Base-by-base conservation (phyloP, 2,113 vertebrate species). In the Neopipo cinnamomea region DNA sequence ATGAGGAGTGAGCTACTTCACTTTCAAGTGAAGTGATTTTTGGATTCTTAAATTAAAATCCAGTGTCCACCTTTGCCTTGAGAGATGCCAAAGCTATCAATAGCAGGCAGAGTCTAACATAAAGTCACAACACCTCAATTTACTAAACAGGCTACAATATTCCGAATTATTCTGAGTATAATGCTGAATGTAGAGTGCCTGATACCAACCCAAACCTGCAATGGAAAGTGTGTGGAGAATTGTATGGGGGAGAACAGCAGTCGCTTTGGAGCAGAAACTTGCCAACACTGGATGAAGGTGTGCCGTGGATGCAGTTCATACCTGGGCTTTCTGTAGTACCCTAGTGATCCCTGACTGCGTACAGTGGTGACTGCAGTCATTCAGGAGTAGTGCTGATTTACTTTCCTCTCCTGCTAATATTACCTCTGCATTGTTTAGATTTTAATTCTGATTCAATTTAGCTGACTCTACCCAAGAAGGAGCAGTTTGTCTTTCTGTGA, bases 261-360 rank as follows among this genome's bases (percentile, higher is more conserved):
- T 8, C 5, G 12, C 37, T 30, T 20, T 23, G 82, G 55, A 77
- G 67, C 59, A 73, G 53, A 3, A 71, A 24, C 27, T 74, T 58
- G 33, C 21, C 3, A 7, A 0, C 12, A 1, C 4, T 2, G 5
- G 12, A 16, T 25, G 44, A 14, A 61, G 11, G 4, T 42, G 27
- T 70, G 41, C 44, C 2, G 0, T 12, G 18, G 44, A 0, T 76
- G 33, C 39, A 59, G 53, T 6, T 55, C 35, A 8, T 8, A 9
- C 46, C 39, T 47, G 63, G 49, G 8, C 41, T 83, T 67, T 55
- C 44, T 61, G 42, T 66, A 55, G 25, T 7, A 4, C 14, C 25
- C 65, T 27, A 13, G 30, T 35, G 33, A 23, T 7, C 35, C 46
- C 50, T 35, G 9, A 8, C 19, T 31, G 30, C 14, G 27, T 2